Evolutionary conservation across 2,113 vertebrate genomes (phyloP).

Genomic region (Carassius carassius): DNA sequence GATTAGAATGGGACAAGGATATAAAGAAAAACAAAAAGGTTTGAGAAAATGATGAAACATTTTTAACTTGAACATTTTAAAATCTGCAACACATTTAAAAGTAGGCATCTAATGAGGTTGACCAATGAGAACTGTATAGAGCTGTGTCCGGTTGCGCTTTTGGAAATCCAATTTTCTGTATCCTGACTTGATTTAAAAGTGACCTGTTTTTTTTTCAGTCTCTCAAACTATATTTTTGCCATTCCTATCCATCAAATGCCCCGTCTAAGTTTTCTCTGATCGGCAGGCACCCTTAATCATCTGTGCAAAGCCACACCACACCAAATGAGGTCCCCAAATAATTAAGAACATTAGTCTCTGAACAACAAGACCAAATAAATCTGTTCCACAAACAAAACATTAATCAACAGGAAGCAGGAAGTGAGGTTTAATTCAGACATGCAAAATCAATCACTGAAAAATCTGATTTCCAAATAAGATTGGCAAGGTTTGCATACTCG

Average conservation of each 20-base stretch:
- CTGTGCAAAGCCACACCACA: conserved; percentile 18
- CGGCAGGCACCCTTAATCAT: conserved; percentile 15
- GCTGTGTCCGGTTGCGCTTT: neutral
- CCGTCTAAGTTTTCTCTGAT: neutral
- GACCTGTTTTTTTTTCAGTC: neutral
- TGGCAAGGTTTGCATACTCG: conserved; percentile 64
- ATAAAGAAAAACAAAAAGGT: neutral
- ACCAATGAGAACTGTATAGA: neutral
- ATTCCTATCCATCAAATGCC: neutral
- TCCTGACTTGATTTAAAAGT: neutral
- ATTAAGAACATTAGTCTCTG: conserved; percentile 63
- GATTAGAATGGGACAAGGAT: neutral
- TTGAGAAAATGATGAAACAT: neutral
- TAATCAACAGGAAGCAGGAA: conserved; percentile 53
- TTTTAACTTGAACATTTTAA: neutral
- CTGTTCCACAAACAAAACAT: conserved; percentile 47
- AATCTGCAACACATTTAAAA: neutral
- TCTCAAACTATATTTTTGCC: neutral
- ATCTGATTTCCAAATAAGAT: conserved; percentile 71
- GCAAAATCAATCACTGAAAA: conserved; percentile 67
- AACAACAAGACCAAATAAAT: conserved; percentile 56
- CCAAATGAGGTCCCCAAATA: conserved; percentile 45
- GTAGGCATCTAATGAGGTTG: neutral
- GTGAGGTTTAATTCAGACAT: conserved; percentile 58
- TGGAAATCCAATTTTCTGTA: neutral